A percentile compares a stretch with the other conserved stretches of the same genome.
phyloP scores from a whole-genome alignment of 1,140 invertebrate species.

The Copidosoma floridanum region DNA sequence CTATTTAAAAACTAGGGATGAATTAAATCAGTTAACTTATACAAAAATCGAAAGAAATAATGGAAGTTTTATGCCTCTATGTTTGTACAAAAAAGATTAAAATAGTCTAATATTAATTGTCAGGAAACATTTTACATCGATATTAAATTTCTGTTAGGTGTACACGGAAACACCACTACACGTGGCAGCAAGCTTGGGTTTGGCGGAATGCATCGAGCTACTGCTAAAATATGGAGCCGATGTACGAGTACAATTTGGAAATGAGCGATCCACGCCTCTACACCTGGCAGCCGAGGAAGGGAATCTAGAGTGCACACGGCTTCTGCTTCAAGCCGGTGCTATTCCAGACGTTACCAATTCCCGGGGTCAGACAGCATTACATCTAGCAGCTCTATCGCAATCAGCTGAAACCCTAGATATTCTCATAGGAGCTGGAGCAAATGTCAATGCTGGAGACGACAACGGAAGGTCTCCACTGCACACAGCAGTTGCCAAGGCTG shows the following conservation, averaged over 20 bases:
- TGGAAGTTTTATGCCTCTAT: too few species aligned
- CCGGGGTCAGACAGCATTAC: constrained; percentile 73
- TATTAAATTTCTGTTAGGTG: too few species aligned
- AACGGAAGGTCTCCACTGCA: constrained; percentile 77
- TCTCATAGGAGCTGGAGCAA: constrained; percentile 63
- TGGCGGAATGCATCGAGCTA: constrained; percentile 65
- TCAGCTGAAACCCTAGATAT: constrained; percentile 70
- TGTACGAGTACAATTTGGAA: constrained; percentile 69
- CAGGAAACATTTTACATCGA: background rate
- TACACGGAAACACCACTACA: constrained; percentile 82
- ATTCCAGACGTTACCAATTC: constrained; percentile 66
- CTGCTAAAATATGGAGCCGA: constrained; percentile 73
- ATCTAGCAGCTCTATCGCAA: constrained; percentile 74
- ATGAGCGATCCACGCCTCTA: constrained; percentile 68
- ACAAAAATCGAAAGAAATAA: too few species aligned
- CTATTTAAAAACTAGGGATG: too few species aligned
- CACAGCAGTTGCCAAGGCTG: constrained; percentile 73
- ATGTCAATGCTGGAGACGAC: constrained; percentile 64
- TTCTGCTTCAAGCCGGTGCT: constrained; percentile 73
- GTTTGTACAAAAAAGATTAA: too few species aligned
- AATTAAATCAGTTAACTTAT: too few species aligned
- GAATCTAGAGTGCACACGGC: constrained; percentile 66
- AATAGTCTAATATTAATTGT: too few species aligned
- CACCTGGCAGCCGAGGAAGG: constrained; percentile 83
- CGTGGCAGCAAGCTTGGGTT: constrained; percentile 73